Evolutionary conservation across 2,113 vertebrate species (phyloP).

Genomic region (Mola mola): DNA sequence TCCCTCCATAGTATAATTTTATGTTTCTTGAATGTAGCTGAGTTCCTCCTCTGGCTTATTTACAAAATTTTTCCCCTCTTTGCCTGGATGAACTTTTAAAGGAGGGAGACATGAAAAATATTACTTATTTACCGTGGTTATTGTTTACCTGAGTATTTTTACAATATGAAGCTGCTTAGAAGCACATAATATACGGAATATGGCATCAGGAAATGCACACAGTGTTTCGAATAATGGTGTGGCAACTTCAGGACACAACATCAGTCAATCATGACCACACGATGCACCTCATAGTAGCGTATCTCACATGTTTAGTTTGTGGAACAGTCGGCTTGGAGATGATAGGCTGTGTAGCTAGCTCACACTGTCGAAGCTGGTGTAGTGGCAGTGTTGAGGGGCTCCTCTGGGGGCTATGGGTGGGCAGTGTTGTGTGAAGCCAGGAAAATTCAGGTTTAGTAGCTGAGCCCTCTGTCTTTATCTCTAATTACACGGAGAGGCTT

Average conservation of each 20-base stretch:
- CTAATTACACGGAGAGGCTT: constrained; percentile 75
- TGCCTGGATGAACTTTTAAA: constrained; percentile 59
- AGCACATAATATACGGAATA: constrained; percentile 19
- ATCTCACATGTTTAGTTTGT: constrained; percentile 17
- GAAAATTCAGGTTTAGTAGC: constrained; percentile 74
- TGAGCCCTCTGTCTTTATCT: constrained; percentile 76
- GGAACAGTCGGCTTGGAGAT: constrained; percentile 38
- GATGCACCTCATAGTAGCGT: too few relatives aligned
- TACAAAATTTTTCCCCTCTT: constrained; percentile 34
- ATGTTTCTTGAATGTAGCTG: constrained; percentile 78
- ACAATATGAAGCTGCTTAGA: constrained; percentile 39
- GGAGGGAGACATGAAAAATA: constrained; percentile 71
- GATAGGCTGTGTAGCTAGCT: constrained; percentile 21
- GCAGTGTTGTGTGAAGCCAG: constrained; percentile 65
- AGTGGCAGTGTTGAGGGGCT: constrained; percentile 29
- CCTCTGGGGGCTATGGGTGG: constrained; percentile 59
- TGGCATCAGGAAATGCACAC: background rate
- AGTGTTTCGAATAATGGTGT: constrained; percentile 11
- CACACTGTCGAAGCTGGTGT: constrained; percentile 27
- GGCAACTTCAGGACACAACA: constrained; percentile 16
- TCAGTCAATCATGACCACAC: constrained; percentile 43
- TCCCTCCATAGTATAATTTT: constrained; percentile 80
- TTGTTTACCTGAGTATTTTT: constrained; percentile 67
- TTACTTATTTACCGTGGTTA: constrained; percentile 63
- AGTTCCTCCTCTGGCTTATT: constrained; percentile 66